phyloP scores from a whole-genome alignment of 2,888 invertebrate species.

The Lasiommata megera region DNA sequence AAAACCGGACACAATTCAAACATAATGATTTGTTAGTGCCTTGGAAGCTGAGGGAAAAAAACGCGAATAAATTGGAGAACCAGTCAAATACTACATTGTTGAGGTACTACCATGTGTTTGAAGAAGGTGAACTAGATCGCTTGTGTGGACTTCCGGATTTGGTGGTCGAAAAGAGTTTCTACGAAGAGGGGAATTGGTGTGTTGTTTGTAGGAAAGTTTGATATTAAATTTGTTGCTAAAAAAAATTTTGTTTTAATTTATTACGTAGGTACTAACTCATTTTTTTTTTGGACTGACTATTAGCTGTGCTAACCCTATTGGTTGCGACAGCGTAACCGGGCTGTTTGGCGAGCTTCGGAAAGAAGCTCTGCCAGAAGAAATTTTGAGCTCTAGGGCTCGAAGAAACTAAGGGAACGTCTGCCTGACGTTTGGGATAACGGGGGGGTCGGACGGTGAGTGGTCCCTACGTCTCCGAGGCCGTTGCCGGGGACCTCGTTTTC shows the following conservation, averaged over 20 bases:
- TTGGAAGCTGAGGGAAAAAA: slow-evolving; percentile 87
- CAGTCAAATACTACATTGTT: slow-evolving; percentile 82
- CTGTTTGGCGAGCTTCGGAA: too few relatives aligned
- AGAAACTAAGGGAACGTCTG: too few relatives aligned
- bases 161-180: slow-evolving; percentile 86
- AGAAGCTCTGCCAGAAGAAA: too few relatives aligned
- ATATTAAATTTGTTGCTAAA: slow-evolving; percentile 19
- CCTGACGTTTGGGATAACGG: too few relatives aligned
- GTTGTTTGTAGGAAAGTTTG: slow-evolving; percentile 86
- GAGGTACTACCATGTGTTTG: slow-evolving; percentile 96
- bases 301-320: too few relatives aligned
- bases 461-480: too few relatives aligned
- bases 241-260: neutral
- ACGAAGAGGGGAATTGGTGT: slow-evolving; percentile 99
- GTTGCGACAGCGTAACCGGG: too few relatives aligned
- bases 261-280: too few relatives aligned
- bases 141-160: slow-evolving; percentile 78
- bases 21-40: slow-evolving; percentile 96
- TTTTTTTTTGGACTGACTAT: too few relatives aligned
- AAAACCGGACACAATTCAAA: slow-evolving; percentile 94
- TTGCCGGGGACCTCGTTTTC: too few relatives aligned
- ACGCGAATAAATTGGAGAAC: slow-evolving; percentile 52
- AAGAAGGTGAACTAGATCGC: slow-evolving; percentile 88
- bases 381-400: too few relatives aligned
- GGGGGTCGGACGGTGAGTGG: too few relatives aligned